A percentile compares a stretch with the other conserved stretches of the same genome.
Conservation (phyloP, 2,113 vertebrate species). For the Daubentonia madagascariensis region DNA sequence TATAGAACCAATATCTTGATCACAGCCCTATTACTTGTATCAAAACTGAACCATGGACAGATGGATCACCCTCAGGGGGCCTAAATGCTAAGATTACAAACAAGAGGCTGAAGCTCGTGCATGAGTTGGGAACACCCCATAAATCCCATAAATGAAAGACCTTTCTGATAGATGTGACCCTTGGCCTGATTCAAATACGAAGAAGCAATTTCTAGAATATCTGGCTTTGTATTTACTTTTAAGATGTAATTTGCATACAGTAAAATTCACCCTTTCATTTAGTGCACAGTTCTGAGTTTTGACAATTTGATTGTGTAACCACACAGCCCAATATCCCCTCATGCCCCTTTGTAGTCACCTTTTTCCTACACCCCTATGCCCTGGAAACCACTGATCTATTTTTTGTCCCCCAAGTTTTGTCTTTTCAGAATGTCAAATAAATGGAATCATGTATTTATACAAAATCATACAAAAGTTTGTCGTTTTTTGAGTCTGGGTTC, state of each 20-base stretch:
- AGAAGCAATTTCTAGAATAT: background rate
- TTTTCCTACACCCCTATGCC: background rate
- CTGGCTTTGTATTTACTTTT: background rate
- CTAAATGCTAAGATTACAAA: background rate
- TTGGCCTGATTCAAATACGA: background rate
- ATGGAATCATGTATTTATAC: background rate
- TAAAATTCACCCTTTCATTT: background rate
- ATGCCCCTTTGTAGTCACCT: background rate
- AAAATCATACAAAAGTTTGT: background rate
- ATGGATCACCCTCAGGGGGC: background rate
- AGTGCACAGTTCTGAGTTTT: background rate
- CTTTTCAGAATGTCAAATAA: background rate
- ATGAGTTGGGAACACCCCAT: background rate
- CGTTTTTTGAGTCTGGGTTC: background rate
- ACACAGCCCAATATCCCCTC: no score
- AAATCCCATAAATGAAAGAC: background rate
- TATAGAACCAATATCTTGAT: background rate
- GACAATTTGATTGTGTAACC: background rate
- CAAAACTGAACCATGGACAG: background rate
- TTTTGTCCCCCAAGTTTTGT: background rate
- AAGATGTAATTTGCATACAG: background rate
- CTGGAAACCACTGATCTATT: background rate
- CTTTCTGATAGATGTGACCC: background rate
- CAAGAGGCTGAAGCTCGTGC: background rate
- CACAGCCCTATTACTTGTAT: background rate